These are phyloP conservation scores for Catostomus latipinnis DNA, from an alignment of 2,797 vertebrate species.

Conservation along the genomic window DNA sequence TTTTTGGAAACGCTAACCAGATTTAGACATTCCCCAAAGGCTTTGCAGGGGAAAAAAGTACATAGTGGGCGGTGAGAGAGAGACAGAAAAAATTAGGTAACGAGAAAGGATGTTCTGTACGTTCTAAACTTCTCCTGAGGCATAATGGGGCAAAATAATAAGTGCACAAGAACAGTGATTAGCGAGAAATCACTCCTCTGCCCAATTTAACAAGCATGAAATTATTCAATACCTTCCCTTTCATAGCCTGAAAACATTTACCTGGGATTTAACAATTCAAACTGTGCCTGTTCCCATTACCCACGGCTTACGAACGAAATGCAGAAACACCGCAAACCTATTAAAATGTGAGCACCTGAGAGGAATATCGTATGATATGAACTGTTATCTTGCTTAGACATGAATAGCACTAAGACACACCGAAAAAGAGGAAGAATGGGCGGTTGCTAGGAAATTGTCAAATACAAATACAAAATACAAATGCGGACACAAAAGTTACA, in stretches of 20 bases:
- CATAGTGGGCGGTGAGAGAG: background rate
- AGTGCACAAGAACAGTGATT: slow-evolving; percentile 63
- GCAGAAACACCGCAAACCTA: slow-evolving; percentile 29
- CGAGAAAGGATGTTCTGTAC: slow-evolving; percentile 50
- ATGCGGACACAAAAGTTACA: too few relatives aligned
- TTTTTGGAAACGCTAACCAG: slow-evolving; percentile 24
- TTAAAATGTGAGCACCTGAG: slow-evolving; percentile 13
- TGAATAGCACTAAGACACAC: background rate
- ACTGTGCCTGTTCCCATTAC: slow-evolving; percentile 50
- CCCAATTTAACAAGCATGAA: slow-evolving; percentile 78
- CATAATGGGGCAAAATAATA: slow-evolving; percentile 50
- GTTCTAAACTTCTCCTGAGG: slow-evolving; percentile 59
- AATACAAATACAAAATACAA: too few relatives aligned
- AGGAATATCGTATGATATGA: background rate
- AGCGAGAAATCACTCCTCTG: slow-evolving; percentile 58
- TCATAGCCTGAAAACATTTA: slow-evolving; percentile 73
- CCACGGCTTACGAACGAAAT: slow-evolving; percentile 63
- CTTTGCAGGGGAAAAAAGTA: background rate
- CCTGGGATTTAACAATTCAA: slow-evolving; percentile 63
- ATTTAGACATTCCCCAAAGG: slow-evolving; percentile 11
- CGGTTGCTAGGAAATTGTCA: too few relatives aligned
- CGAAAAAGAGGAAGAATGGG: too few relatives aligned
- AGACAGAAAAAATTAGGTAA: slow-evolving; percentile 32
- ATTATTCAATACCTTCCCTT: slow-evolving; percentile 68
- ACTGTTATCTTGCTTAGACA: slow-evolving; percentile 32